Conservation (phyloP, 2,113 vertebrate species). For the Podarcis raffonei region DNA sequence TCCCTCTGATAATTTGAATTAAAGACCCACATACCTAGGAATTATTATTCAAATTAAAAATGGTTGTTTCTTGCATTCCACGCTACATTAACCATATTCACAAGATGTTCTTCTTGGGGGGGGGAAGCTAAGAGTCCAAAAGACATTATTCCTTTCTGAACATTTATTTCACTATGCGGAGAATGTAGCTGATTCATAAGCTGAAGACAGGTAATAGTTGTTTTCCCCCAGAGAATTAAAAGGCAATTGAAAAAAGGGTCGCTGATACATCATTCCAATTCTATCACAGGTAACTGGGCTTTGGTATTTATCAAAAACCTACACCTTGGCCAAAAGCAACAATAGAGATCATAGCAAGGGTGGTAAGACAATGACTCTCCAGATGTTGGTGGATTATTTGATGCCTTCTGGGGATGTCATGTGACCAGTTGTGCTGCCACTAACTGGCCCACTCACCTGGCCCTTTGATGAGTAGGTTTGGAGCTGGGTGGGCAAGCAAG, state of each 20-base stretch:
- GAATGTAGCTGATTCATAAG: not conserved
- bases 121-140: constrained; percentile 1
- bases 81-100: constrained; percentile 21
- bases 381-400: no score
- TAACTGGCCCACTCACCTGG: no score
- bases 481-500: no score
- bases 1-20: constrained; percentile 4
- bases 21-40: not conserved
- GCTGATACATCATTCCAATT: not conserved
- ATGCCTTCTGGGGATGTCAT: no score
- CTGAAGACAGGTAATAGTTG: not conserved
- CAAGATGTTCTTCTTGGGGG: not conserved
- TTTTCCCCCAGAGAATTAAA: not conserved
- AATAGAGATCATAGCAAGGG: no score
- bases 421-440: no score
- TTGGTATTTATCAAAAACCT: no score
- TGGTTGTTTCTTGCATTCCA: constrained; percentile 21
- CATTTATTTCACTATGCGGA: not conserved
- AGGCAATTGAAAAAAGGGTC: not conserved
- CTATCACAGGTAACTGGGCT: not conserved
- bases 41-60: constrained; percentile 26
- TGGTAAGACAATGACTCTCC: no score
- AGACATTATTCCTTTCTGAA: not conserved
- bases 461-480: no score
- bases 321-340: no score